Conservation (phyloP, 1,140 invertebrate genomes). For the Achroia grisella region DNA sequence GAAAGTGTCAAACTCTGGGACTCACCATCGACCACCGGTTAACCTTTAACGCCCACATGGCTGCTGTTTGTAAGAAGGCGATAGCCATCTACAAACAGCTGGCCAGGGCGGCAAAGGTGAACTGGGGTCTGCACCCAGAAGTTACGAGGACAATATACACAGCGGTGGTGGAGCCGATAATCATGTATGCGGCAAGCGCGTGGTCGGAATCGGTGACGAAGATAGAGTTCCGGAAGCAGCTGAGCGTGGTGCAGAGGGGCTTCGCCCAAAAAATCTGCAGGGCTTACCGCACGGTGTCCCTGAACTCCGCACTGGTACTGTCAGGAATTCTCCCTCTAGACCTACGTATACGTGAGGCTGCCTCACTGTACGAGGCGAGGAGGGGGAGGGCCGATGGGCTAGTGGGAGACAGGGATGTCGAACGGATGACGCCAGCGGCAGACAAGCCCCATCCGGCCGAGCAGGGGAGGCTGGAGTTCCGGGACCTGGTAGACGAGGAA, state of each 20-base stretch:
- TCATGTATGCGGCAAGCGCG: constrained; percentile 6
- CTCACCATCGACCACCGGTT: too few species aligned
- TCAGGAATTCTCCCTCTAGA: constrained; percentile 13
- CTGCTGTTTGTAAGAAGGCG: too few species aligned
- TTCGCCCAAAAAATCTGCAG: constrained; percentile 4
- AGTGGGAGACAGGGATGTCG: constrained; percentile 1
- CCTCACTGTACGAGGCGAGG: constrained; percentile 4
- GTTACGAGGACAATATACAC: constrained; percentile 1
- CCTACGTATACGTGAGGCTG: constrained; percentile 8
- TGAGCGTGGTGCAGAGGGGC: constrained; percentile 4
- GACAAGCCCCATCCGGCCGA: not conserved
- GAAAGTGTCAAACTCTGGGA: too few species aligned
- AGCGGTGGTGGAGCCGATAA: constrained; percentile 1
- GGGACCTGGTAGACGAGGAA: not conserved
- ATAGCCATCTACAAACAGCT: too few species aligned
- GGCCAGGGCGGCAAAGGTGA: too few species aligned
- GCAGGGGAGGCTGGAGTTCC: not conserved
- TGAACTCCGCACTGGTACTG: constrained; percentile 8
- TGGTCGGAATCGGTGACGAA: constrained; percentile 1
- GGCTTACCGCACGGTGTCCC: constrained; percentile 8
- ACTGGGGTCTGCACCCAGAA: constrained; percentile 5
- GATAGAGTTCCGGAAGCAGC: not conserved
- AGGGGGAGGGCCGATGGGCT: not conserved
- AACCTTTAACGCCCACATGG: too few species aligned
- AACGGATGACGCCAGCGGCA: not conserved